phyloP scores from a whole-genome alignment of 2,113 vertebrate genomes.

The Cheirogaleus medius region DNA sequence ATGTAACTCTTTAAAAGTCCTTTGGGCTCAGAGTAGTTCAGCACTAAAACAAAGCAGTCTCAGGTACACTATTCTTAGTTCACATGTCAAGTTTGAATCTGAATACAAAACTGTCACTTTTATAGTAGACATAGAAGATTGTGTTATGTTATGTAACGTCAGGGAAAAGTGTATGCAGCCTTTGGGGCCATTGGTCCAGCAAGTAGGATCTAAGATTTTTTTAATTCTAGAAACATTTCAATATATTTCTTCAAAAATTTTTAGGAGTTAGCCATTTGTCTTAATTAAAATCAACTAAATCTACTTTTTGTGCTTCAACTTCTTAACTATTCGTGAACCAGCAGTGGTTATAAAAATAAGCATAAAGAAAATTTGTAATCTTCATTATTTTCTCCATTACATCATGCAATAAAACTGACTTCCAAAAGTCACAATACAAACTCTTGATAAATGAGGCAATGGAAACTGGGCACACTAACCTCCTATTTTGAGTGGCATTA shows the following conservation, averaged over 20 bases:
- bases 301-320: background rate
- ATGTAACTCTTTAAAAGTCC: background rate
- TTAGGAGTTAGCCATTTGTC: background rate
- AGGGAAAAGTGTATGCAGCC: background rate
- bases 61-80: background rate
- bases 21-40: constrained; percentile 23
- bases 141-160: background rate
- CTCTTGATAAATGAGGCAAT: constrained; percentile 33
- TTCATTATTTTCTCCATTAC: constrained; percentile 55
- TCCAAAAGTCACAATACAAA: constrained; percentile 34
- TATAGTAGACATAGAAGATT: background rate
- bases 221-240: constrained; percentile 15
- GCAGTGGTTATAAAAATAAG: constrained; percentile 19
- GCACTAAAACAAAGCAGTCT: background rate
- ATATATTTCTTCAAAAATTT: constrained; percentile 25
- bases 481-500: background rate
- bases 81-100: background rate
- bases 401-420: constrained; percentile 48
- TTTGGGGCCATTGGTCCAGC: background rate
- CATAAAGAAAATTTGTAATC: constrained; percentile 54
- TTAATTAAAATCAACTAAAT: constrained; percentile 32
- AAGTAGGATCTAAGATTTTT: constrained; percentile 13
- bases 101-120: constrained; percentile 1
- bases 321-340: constrained; percentile 29
- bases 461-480: constrained; percentile 11